Base-by-base conservation (phyloP, 2,797 vertebrate species). In the Benthosema pterotum region DNA sequence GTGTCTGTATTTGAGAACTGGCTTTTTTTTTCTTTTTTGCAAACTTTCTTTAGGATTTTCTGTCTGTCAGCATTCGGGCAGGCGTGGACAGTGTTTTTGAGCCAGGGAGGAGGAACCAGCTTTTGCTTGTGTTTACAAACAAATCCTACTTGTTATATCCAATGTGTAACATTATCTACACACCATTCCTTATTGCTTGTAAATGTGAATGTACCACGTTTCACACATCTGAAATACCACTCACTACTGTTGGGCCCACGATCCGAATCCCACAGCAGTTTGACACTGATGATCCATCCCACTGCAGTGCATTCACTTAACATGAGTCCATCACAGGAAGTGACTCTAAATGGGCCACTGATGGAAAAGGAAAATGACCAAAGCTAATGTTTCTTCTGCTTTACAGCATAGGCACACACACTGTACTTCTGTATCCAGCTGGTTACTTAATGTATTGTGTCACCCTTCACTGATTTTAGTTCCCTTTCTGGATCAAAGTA, bases 331-430 rank as follows among this genome's bases (percentile, higher is more conserved):
- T 65, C 19, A 47, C 79, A 89, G 89, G 90, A 92, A 91, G 79
- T 79, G 63, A 78, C 77, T 81, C 16, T 38, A 80, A 84, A 78
- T 76, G 58, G 82, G 79, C 70, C 45, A 15, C 51, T 79, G 80
- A 83, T 70, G 83, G 79, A 89, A 91, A 88, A 89, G 90, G 91
- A 92, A 90, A 81, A 57, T 52, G 57, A 60, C 72, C 63, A 53
- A 58, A 75, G 85, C 32, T 38, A 68, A 67, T 46, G 5, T 15
- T 0, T 55, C 63, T 83, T 88, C 79, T 86, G 67, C 83, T 86
- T 80, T 85, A 80, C 15, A 49, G 13, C 66, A 28, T 25, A 74
- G 58, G 72, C 42, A 4, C 2, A 8, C 47, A 49, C 72, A n/a
- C 87, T 88, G 82, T 87, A 79, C 87, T 88, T 88, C 86, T 84